Conservation (phyloP, 2,113 vertebrate genomes). For the Picathartes gymnocephalus region DNA sequence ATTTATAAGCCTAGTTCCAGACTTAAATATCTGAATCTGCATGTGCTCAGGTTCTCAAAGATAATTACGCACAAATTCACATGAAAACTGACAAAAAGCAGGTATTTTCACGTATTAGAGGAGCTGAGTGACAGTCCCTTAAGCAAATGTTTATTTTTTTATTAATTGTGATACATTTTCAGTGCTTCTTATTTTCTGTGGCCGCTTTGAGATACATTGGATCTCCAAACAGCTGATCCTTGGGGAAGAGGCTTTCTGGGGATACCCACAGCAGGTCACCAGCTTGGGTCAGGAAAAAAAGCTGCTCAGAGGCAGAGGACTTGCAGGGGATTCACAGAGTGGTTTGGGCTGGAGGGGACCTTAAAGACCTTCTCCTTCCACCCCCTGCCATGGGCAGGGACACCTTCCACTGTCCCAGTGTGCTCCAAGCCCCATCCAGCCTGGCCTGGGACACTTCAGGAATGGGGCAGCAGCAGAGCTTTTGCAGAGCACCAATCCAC, state of each 20-base stretch:
- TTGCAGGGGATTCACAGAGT: neutral
- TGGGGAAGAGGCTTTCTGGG: neutral
- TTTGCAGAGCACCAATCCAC: neutral
- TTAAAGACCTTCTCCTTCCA: no score
- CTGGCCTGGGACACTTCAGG: neutral
- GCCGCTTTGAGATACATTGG: neutral
- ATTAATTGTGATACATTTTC: neutral
- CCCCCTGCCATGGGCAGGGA: neutral
- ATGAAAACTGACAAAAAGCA: neutral
- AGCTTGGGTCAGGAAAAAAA: neutral
- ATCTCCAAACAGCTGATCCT: neutral
- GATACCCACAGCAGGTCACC: neutral
- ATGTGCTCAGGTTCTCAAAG: neutral
- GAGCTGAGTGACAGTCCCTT: neutral
- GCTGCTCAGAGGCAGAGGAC: neutral
- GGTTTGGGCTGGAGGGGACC: neutral
- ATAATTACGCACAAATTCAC: neutral
- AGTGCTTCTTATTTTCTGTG: neutral
- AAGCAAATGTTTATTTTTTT: neutral
- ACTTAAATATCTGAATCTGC: neutral
- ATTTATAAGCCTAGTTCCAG: neutral
- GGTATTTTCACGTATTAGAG: neutral
- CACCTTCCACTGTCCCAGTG: neutral
- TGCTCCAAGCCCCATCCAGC: neutral
- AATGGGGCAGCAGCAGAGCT: neutral